Percentiles rank a stretch among this genome's conserved stretches.
Conservation (phyloP, 2,888 invertebrate genomes). For the Ceratothoa steindachneri region DNA sequence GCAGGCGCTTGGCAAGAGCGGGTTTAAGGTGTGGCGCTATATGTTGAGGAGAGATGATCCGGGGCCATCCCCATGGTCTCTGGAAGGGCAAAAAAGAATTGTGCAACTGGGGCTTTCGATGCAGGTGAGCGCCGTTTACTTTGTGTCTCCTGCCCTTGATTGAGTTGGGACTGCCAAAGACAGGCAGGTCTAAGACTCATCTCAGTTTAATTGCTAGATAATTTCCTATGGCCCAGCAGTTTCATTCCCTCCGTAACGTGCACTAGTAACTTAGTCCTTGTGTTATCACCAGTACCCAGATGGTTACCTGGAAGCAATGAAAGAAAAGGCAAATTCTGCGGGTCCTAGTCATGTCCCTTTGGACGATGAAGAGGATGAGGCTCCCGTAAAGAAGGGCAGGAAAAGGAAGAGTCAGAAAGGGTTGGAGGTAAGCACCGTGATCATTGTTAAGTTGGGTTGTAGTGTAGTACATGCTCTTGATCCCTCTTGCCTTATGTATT, state of each 20-base stretch:
- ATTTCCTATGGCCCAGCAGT: neutral
- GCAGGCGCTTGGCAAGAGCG: constrained; percentile 70
- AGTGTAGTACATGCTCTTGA: too few species aligned
- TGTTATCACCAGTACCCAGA: constrained; percentile 74
- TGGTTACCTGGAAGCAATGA: constrained; percentile 65
- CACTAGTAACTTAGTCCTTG: too few species aligned
- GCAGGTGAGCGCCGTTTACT: constrained; percentile 49
- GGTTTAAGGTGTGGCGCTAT: constrained; percentile 75
- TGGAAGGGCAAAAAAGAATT: constrained; percentile 60
- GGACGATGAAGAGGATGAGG: neutral
- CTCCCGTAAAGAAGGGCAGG: neutral
- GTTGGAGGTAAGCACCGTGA: neutral
- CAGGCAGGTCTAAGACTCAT: neutral
- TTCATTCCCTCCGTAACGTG: too few species aligned
- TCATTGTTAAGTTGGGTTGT: too few species aligned
- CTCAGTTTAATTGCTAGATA: neutral
- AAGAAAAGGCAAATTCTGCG: constrained; percentile 54
- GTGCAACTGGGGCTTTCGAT: constrained; percentile 55
- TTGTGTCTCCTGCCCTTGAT: too few species aligned
- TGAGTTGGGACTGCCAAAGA: neutral
- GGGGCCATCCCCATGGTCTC: constrained; percentile 73
- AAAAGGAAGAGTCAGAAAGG: neutral
- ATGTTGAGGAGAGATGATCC: constrained; percentile 72
- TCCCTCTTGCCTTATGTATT: too few species aligned
- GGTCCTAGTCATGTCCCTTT: neutral